Evolutionary conservation across 2,888 invertebrate genomes (phyloP).

Genomic region (Acronicta aceris): DNA sequence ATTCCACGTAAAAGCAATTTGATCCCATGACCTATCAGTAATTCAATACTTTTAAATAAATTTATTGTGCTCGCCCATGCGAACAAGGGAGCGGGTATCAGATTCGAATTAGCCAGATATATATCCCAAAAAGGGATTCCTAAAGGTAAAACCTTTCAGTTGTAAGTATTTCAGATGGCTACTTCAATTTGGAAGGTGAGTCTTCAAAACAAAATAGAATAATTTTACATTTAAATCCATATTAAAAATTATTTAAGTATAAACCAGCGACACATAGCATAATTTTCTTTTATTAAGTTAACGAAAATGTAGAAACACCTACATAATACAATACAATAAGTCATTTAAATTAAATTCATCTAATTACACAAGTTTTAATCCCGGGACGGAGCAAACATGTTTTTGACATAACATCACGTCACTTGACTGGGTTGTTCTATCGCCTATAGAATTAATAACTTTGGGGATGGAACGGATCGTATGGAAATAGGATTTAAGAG

Average conservation of each 20-base stretch:
- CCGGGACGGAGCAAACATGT: constrained; percentile 13
- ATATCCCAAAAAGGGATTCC: constrained; percentile 10
- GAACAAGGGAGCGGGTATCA: constrained; percentile 18
- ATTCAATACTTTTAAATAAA: constrained; percentile 34
- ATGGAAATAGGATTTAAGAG: no score
- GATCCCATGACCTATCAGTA: constrained; percentile 11
- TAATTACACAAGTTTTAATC: constrained; percentile 23
- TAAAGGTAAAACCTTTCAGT: not conserved
- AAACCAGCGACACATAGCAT: no score
- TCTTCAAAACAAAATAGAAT: no score
- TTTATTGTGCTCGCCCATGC: constrained; percentile 15
- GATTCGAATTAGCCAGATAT: constrained; percentile 23
- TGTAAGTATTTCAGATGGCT: constrained; percentile 1
- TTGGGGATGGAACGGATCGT: not conserved
- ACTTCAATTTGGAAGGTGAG: not conserved
- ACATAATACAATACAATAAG: not conserved
- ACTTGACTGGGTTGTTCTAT: constrained; percentile 9
- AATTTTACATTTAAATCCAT: no score
- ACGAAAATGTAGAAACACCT: not conserved
- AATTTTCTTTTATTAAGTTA: no score
- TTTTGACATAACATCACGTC: constrained; percentile 5
- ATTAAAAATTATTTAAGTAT: no score
- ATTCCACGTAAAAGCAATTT: constrained; percentile 28
- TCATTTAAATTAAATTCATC: constrained; percentile 16
- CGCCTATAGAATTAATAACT: constrained; percentile 6